Evolutionary conservation across 1,140 invertebrate species (phyloP), one percentile per base, ranked within the genome.

Genomic region (Thalassaphorura encarpata): DNA sequence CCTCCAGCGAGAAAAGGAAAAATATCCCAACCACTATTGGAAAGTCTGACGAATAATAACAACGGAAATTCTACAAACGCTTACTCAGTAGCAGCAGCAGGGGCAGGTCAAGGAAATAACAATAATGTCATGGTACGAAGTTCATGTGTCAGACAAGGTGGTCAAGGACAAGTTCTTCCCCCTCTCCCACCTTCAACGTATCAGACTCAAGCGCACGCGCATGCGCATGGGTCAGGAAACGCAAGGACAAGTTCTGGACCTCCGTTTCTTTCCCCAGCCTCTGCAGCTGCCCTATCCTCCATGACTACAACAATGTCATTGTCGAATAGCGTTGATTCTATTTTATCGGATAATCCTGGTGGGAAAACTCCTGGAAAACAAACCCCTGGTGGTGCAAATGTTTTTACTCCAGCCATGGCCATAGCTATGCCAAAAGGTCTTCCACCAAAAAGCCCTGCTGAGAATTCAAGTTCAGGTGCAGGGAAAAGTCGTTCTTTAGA

Each of bases 1-100:
- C 74, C 80, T 83, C 68, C 80, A 78, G 77, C 81, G 77, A 75
- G 83, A 83, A 83, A 85, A 80, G 81, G 82, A 80, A 83, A 83
- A 82, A 78, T 84, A 77, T 76, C 83, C 81, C 79, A 85, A 75
- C 79, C 82, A 83, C 69, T 85, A 82, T 70, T 87, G 75, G 80
- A 83, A 76, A 76, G 83, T 79, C 77, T 85, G n/a, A n/a, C n/a
- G n/a, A n/a, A n/a, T n/a, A n/a, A n/a, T n/a, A n/a, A n/a, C n/a
- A n/a, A n/a, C n/a, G n/a, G n/a, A n/a, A n/a, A n/a, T n/a, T n/a
- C n/a, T n/a, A n/a, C n/a, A n/a, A n/a, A n/a, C n/a, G n/a, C n/a
- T n/a, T n/a, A n/a, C n/a, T n/a, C n/a, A n/a, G n/a, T n/a, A n/a
- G n/a, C n/a, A n/a, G n/a, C n/a, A n/a, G n/a, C n/a, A n/a, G n/a